Percentiles rank a stretch among this genome's conserved stretches.
Conservation (phyloP, 2,888 invertebrate species). For the Strigamia transsilvanica region DNA sequence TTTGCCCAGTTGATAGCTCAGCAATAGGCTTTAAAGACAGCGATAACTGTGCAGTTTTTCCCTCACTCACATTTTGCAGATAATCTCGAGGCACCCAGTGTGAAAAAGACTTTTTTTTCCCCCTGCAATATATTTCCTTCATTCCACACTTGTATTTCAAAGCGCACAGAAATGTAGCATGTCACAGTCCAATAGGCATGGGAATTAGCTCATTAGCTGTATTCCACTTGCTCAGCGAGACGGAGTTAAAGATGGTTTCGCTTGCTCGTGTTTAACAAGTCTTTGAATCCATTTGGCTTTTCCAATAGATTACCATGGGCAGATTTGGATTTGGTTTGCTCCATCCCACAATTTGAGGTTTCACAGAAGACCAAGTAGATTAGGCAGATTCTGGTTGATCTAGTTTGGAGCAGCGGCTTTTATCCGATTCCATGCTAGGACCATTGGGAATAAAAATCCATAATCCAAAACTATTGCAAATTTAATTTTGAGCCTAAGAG, state of each 20-base stretch:
- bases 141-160: not conserved
- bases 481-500: too few relatives aligned
- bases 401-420: too few relatives aligned
- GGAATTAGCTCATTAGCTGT: conserved; percentile 40
- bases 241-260: conserved; percentile 17
- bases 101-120: not conserved
- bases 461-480: too few relatives aligned
- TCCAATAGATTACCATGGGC: conserved; percentile 1
- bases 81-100: conserved; percentile 45
- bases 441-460: too few relatives aligned
- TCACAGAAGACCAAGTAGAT: not conserved
- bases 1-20: conserved; percentile 18
- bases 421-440: too few relatives aligned
- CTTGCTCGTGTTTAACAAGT: not conserved
- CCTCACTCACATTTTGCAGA: conserved; percentile 33
- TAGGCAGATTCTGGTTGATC: not conserved
- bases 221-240: conserved; percentile 14
- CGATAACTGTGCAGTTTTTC: conserved; percentile 29
- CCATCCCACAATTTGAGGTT: conserved; percentile 1
- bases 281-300: not conserved
- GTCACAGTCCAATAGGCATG: conserved; percentile 31
- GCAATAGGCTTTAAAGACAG: conserved; percentile 48
- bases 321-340: conserved; percentile 1
- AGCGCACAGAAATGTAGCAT: not conserved
- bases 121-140: not conserved